These are phyloP conservation scores for Oscheius sp. DNA, from an alignment of 2,888 invertebrate species.

Conservation along the genomic window DNA sequence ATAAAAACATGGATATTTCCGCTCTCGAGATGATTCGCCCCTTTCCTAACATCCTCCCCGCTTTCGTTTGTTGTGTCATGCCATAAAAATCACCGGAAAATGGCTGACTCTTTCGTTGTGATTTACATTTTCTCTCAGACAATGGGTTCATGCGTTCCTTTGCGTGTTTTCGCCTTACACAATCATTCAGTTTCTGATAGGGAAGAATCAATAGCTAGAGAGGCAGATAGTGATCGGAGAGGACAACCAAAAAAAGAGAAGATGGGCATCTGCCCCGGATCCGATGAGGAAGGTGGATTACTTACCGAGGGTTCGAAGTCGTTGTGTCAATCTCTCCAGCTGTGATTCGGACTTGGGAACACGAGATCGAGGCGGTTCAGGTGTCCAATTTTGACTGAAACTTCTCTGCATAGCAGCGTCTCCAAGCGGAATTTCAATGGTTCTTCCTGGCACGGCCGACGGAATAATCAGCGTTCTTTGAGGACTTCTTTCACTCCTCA, in stretches of 20 bases:
- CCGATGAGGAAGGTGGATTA: neutral
- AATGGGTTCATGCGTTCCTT: neutral
- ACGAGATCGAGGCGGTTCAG: no score
- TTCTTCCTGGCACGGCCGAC: constrained; percentile 35
- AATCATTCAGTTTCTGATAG: neutral
- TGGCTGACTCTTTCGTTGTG: no score
- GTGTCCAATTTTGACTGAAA: neutral
- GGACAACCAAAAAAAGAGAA: neutral
- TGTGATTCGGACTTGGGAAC: constrained; percentile 24
- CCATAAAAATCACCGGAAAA: no score
- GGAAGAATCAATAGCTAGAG: neutral
- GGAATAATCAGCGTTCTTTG: constrained; percentile 38
- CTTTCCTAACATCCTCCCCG: no score
- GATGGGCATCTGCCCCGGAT: constrained; percentile 6
- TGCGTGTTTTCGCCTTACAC: constrained; percentile 7
- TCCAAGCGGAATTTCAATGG: constrained; percentile 41
- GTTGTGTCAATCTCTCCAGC: constrained; percentile 37
- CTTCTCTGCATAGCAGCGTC: constrained; percentile 14
- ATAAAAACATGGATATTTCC: no score
- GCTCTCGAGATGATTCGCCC: no score
- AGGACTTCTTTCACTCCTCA: constrained; percentile 28
- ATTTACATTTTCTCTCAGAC: no score
- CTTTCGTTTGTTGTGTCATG: no score
- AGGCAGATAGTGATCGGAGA: no score
- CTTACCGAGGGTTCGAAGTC: constrained; percentile 37